These are phyloP conservation scores for Drosophila pectinifera DNA, from an alignment of 1,140 invertebrate genomes.

Conservation along the genomic window DNA sequence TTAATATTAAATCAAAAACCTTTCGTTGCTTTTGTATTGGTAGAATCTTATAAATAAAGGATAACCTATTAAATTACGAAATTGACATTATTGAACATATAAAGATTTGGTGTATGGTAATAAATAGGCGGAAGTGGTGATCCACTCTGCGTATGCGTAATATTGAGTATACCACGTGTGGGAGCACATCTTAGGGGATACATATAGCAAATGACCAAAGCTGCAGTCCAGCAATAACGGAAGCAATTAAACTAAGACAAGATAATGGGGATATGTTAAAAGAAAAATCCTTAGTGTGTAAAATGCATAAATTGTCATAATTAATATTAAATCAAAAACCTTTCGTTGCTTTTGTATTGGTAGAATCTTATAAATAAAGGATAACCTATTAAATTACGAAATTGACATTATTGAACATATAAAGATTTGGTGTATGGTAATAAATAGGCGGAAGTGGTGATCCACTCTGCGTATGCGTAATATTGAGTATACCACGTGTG, in stretches of 20 bases:
- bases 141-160: conserved; percentile 59
- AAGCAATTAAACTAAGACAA: conserved; percentile 9
- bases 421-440: no score
- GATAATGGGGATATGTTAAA: neutral
- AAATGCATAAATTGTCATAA: no score
- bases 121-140: no score
- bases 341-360: neutral
- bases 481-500: conserved; percentile 59
- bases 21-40: no score
- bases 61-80: no score
- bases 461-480: conserved; percentile 51
- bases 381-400: neutral
- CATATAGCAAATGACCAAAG: no score
- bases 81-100: no score
- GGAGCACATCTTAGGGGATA: conserved; percentile 3
- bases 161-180: conserved; percentile 62
- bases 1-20: no score
- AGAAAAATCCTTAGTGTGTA: no score
- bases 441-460: neutral
- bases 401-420: neutral
- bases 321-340: neutral
- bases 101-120: no score
- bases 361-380: neutral
- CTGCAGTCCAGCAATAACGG: conserved; percentile 1
- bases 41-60: no score